Evolutionary conservation across 2,797 vertebrate species (phyloP), one percentile per base, ranked within the genome.

Genomic region (Characodon lateralis): DNA sequence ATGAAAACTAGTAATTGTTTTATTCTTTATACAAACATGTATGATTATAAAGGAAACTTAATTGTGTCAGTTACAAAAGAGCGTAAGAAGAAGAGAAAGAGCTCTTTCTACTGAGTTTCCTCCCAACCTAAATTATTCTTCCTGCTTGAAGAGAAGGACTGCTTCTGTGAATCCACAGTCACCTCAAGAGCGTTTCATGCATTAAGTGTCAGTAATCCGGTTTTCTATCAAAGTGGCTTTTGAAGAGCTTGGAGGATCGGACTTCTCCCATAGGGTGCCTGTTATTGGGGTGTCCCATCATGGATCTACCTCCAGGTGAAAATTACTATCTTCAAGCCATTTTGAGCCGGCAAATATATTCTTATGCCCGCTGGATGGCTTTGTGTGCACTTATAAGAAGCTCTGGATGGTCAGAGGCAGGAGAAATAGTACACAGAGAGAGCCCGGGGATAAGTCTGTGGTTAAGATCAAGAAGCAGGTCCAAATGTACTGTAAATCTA

Each of bases 241-340:
- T 48, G 53, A 72, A 82, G 83, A 41, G 70, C 78, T 79, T 56
- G 1, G 59, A 84, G 79, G 66, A 74, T 56, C 78, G 72, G 43
- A 26, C 76, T 73, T 77, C 74, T 77, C 81, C 79, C 72, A 73
- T 71, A 58, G 51, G 80, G 61, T 18, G 59, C 63, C 81, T 46
- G 72, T 69, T 83, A 85, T 89, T 71, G 78, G 77, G 46, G 61
- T 46, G 78, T 78, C 71, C 83, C 82, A 51, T 81, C 85, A 74
- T 56, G 83, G 85, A 77, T 72, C 72, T 70, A 58, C 88, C 81
- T 81, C 85, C 79, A 80, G 83, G 87, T 82, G 87, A 83, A 84
- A 87, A 88, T 87, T 43, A 77, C 79, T 69, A 76, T 80, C 66
- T 78, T 84, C 53, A 18, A 74, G 65, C 56, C 12, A 28, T 55